Evolutionary conservation across 2,888 invertebrate genomes (phyloP).

Genomic region (Drosophila neoperkinsi): DNA sequence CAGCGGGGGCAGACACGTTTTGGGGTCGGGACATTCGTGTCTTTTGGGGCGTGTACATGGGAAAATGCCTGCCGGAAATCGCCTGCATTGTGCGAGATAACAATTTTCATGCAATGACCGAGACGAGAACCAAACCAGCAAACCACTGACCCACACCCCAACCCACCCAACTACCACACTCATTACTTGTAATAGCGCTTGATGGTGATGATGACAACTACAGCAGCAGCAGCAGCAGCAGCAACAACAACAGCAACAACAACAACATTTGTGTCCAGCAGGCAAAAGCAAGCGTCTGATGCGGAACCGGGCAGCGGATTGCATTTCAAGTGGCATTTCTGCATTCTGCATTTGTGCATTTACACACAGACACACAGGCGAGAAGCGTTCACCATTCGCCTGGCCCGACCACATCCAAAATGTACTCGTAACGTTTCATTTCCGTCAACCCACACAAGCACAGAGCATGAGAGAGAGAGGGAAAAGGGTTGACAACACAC

Average conservation of each 20-base stretch:
- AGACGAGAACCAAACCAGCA: constrained; percentile 43
- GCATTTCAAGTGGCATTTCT: constrained; percentile 73
- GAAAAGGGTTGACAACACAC: constrained; percentile 7
- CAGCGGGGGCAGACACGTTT: neutral
- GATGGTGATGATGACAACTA: constrained; percentile 74
- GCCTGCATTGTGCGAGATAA: constrained; percentile 80
- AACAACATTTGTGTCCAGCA: constrained; percentile 34
- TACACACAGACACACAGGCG: constrained; percentile 42
- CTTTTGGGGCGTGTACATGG: constrained; percentile 37
- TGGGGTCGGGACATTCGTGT: constrained; percentile 24
- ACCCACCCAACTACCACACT: constrained; percentile 55
- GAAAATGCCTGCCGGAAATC: constrained; percentile 74
- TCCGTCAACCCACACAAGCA: constrained; percentile 59
- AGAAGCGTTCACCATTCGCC: constrained; percentile 39
- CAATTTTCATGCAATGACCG: constrained; percentile 78
- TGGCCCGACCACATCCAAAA: constrained; percentile 51
- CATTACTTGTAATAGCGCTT: constrained; percentile 79
- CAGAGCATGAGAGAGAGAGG: neutral
- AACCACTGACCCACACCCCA: neutral
- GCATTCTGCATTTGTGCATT: constrained; percentile 57
- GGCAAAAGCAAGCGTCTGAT: constrained; percentile 34
- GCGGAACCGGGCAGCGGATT: constrained; percentile 58
- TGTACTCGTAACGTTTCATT: constrained; percentile 80
- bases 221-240: constrained; percentile 25
- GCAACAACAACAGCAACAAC: constrained; percentile 15